Evolutionary conservation across 2,113 vertebrate genomes (phyloP).

Genomic region (Micronycteris hirsuta): DNA sequence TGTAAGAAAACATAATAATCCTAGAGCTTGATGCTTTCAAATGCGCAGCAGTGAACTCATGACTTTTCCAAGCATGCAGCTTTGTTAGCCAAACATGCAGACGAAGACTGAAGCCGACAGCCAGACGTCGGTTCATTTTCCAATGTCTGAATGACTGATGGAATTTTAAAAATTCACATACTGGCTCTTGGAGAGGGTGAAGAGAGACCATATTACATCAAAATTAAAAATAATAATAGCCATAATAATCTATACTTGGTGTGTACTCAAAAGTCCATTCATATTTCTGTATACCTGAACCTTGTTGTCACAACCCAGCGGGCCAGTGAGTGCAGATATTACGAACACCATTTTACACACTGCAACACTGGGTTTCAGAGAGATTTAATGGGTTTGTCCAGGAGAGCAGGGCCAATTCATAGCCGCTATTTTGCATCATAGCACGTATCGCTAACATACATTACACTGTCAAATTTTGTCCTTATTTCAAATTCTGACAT

Average conservation of each 20-base stretch:
- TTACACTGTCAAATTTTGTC: background rate
- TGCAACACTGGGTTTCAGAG: background rate
- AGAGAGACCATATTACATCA: background rate
- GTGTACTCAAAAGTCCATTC: background rate
- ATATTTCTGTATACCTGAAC: background rate
- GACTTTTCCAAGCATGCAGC: background rate
- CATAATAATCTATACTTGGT: background rate
- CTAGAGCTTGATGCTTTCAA: background rate
- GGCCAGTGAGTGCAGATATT: background rate
- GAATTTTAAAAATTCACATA: background rate
- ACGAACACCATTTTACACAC: background rate
- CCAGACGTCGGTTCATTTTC: conserved; percentile 1
- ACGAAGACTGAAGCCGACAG: background rate
- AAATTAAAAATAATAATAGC: background rate
- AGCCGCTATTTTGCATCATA: background rate
- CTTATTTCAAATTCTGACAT: background rate
- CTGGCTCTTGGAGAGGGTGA: background rate
- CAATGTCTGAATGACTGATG: background rate
- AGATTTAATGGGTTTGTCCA: background rate
- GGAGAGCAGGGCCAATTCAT: background rate
- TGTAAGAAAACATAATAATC: background rate
- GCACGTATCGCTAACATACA: background rate
- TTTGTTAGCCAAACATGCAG: background rate
- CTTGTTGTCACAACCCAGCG: background rate
- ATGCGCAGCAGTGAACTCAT: background rate